These are phyloP conservation scores for Rhabdomys pumilio DNA, from an alignment of 2,797 vertebrate genomes.

Conservation along the genomic window DNA sequence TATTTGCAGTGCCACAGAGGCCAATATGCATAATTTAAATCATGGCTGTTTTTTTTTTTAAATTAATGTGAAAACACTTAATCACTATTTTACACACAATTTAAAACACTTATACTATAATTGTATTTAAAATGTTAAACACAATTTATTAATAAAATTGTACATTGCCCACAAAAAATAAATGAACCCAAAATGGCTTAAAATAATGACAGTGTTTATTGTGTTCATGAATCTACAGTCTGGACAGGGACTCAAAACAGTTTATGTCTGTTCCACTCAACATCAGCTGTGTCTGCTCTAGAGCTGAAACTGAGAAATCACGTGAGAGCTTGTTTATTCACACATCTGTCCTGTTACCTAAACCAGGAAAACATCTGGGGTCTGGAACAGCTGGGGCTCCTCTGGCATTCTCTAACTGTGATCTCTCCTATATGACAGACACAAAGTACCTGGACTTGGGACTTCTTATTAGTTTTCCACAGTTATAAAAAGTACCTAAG, in stretches of 20 bases:
- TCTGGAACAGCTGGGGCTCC: background rate
- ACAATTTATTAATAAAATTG: slow-evolving; percentile 91
- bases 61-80: slow-evolving; percentile 78
- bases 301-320: slow-evolving; percentile 34
- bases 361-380: slow-evolving; percentile 30
- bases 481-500: background rate
- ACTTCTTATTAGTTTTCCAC: background rate
- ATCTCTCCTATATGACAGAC: background rate
- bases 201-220: slow-evolving; percentile 58
- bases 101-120: too few relatives aligned
- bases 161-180: background rate
- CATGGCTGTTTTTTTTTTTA: slow-evolving; percentile 81
- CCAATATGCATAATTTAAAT: slow-evolving; percentile 73
- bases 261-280: slow-evolving; percentile 26
- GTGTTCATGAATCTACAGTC: slow-evolving; percentile 41
- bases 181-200: background rate
- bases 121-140: background rate
- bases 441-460: background rate
- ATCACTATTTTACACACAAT: slow-evolving; percentile 84
- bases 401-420: background rate
- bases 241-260: slow-evolving; percentile 6
- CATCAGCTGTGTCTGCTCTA: background rate
- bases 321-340: background rate
- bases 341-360: background rate
- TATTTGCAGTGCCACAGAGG: slow-evolving; percentile 53